These are phyloP conservation scores for Calcarius lapponicus DNA, from an alignment of 2,797 vertebrate species.

Conservation along the genomic window DNA sequence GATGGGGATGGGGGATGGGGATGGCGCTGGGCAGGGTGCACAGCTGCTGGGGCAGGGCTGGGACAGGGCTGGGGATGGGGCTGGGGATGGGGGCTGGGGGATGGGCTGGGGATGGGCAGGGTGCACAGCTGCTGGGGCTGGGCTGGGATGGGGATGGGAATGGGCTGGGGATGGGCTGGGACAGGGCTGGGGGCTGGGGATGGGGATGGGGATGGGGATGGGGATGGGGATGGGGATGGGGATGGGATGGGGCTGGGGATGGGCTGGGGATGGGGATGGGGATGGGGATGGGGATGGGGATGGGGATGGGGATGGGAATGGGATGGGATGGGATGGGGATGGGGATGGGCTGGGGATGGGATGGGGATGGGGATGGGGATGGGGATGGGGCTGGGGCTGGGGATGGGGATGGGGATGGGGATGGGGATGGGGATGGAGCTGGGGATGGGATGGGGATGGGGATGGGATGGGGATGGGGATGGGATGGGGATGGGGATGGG, in stretches of 20 bases:
- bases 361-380: accelerated
- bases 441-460: too few relatives aligned
- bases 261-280: too few relatives aligned
- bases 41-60: too few relatives aligned
- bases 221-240: too few relatives aligned
- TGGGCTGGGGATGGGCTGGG: accelerated
- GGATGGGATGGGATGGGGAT: too few relatives aligned
- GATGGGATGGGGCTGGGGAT: accelerated
- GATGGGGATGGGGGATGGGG: accelerated
- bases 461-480: accelerated
- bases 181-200: too few relatives aligned
- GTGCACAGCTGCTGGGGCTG: too few relatives aligned
- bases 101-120: accelerated
- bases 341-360: accelerated
- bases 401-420: too few relatives aligned
- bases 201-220: accelerated
- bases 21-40: accelerated
- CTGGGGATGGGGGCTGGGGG: accelerated
- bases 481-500: too few relatives aligned
- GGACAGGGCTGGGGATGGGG: accelerated
- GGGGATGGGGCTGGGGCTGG: accelerated
- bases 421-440: accelerated
- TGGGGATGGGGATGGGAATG: too few relatives aligned
- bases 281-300: accelerated
- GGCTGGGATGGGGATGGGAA: too few relatives aligned